Evolutionary conservation across 1,140 invertebrate species (phyloP).

Genomic region (Rhopalosiphum padi): DNA sequence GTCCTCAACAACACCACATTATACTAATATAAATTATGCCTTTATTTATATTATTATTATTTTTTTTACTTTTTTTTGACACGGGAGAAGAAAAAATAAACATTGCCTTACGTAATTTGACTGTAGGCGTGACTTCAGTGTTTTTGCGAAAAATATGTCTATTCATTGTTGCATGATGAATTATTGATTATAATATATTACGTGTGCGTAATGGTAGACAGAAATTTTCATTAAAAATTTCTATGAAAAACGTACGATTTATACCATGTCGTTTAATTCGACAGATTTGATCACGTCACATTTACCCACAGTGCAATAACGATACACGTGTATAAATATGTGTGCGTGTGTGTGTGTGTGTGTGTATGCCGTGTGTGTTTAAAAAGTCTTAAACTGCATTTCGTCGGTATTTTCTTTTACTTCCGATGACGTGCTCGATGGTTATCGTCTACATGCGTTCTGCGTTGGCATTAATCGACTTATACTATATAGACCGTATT

Average conservation of each 20-base stretch:
- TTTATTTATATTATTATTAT: neutral
- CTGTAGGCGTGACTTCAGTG: conserved; percentile 12
- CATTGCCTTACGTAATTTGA: conserved; percentile 28
- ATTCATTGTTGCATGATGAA: conserved; percentile 37
- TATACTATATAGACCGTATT: neutral
- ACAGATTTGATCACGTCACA: neutral
- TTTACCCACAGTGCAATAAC: neutral
- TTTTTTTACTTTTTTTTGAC: neutral
- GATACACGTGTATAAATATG: neutral
- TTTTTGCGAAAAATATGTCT: conserved; percentile 3
- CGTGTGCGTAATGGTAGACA: neutral
- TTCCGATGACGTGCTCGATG: neutral
- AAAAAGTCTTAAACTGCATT: neutral
- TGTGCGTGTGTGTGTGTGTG: no score
- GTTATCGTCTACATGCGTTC: neutral
- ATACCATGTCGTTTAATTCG: neutral
- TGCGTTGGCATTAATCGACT: neutral
- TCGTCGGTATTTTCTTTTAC: neutral
- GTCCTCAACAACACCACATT: neutral
- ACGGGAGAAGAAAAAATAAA: neutral
- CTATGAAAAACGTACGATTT: neutral
- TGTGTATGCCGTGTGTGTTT: no score
- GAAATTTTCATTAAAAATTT: neutral
- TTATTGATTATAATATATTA: conserved; percentile 30
- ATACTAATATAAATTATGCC: neutral